Base-by-base conservation (phyloP, 2,113 vertebrate species). In the Stomatorhinus ivindoensis region DNA sequence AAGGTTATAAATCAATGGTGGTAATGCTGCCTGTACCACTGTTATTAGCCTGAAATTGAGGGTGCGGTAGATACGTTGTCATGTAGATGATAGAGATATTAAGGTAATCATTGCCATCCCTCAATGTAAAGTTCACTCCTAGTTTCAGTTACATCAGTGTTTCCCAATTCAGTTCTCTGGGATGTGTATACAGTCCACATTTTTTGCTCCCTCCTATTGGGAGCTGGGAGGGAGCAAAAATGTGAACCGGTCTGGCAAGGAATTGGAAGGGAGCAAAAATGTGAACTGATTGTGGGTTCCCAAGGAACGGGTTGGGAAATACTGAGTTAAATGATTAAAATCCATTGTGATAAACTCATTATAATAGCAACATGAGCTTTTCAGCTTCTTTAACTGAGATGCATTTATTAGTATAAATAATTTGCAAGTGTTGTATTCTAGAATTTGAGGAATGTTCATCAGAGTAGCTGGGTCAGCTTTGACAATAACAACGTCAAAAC, bases 1-100 rank as follows among this genome's bases (percentile, higher is more conserved):
- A 88, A 90, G 89, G 90, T 83, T 87, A 87, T 84, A 90, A 90
- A 90, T 91, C 90, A 89, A 90, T 89, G 87, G 85, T 87, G 44
- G 58, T 51, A 87, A 89, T 87, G 82, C 61, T 89, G 44, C 88
- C 69, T 44, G 15, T 89, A 89, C 90, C 91, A 69, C 46, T 88
- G 87, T 91, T 90, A 92, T 87, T 88, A 90, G 87, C 82, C 69
- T 89, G 61, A 39, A 88, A 90, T 85, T 46, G 39, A 89, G 89
- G 35, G 89, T 46, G 27, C 87, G 44, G 65, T 19, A 39, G 47
- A 76, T 85, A 84, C 85, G 82, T 24, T 39, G 86, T 87, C 82
- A 84, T 86, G 87, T 86, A 85, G 89, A 61, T 89, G 88, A 88
- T 89, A 87, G 48, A 46, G 39, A 90, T 90, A 87, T 88, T 24